A percentile compares a stretch with the other conserved stretches of the same genome.
phyloP scores from a whole-genome alignment of 2,888 invertebrate species.

The Zonitis immaculata region DNA sequence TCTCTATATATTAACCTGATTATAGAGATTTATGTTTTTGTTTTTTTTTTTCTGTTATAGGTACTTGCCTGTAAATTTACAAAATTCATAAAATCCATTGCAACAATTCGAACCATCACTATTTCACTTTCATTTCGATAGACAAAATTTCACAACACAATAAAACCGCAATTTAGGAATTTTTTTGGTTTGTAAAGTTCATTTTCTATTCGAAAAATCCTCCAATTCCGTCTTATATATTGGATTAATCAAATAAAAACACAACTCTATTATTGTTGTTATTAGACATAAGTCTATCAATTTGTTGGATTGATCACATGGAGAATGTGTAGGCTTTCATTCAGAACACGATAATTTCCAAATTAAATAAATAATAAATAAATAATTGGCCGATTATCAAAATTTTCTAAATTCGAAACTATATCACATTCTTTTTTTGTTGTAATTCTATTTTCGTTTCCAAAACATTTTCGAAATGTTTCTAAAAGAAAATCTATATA shows the following conservation, averaged over 20 bases:
- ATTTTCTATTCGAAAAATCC: not conserved
- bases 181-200: not conserved
- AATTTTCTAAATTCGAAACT: too few relatives aligned
- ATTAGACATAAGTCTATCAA: constrained; percentile 45
- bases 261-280: constrained; percentile 33
- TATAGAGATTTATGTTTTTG: not conserved
- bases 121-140: not conserved
- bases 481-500: not conserved
- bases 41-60: not conserved
- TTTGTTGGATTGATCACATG: constrained; percentile 51
- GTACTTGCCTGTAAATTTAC: constrained; percentile 11
- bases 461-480: not conserved
- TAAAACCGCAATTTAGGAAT: too few relatives aligned
- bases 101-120: constrained; percentile 10
- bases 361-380: too few relatives aligned
- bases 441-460: not conserved
- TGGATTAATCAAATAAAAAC: constrained; percentile 24
- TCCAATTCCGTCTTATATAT: not conserved
- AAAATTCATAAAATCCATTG: constrained; percentile 11
- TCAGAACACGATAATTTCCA: constrained; percentile 41
- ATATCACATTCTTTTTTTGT: too few relatives aligned
- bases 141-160: too few relatives aligned
- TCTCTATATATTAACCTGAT: not conserved
- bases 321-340: constrained; percentile 51
- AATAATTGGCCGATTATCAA: too few relatives aligned